A percentile compares a stretch with the other conserved stretches of the same genome.
phyloP scores from a whole-genome alignment of 2,888 invertebrate genomes.

The Phyllotreta cruciferae region DNA sequence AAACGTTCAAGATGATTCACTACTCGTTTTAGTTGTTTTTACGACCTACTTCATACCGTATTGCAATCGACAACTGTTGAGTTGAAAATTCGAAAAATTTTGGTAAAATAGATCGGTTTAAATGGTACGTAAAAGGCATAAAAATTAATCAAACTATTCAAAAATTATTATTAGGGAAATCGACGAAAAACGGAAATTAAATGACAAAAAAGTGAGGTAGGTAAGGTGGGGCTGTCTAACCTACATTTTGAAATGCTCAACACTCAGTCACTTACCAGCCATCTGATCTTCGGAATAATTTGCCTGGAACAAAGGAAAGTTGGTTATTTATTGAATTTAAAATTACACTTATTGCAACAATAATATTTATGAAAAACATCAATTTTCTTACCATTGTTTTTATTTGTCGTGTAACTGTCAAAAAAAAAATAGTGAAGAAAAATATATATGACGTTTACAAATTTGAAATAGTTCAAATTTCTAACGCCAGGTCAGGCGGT shows the following conservation, averaged over 20 bases:
- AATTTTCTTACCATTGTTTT: slow-evolving; percentile 49
- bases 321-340: slow-evolving; percentile 6
- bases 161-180: slow-evolving; percentile 5
- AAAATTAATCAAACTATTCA: neutral
- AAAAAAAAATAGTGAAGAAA: slow-evolving; percentile 38
- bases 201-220: slow-evolving; percentile 48
- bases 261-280: slow-evolving; percentile 85
- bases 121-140: neutral
- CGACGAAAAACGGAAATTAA: neutral
- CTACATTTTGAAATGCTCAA: slow-evolving; percentile 55
- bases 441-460: slow-evolving; percentile 38
- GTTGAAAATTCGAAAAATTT: slow-evolving; percentile 2
- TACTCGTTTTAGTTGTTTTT: slow-evolving; percentile 45
- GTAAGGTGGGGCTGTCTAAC: slow-evolving; percentile 59
- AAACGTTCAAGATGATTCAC: slow-evolving; percentile 59
- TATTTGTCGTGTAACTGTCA: slow-evolving; percentile 48
- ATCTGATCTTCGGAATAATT: slow-evolving; percentile 90
- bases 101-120: neutral
- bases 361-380: slow-evolving; percentile 4
- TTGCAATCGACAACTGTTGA: slow-evolving; percentile 31
- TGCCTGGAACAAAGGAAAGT: slow-evolving; percentile 68
- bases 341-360: neutral
- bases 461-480: slow-evolving; percentile 35
- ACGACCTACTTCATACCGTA: slow-evolving; percentile 48
- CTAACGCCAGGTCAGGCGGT: slow-evolving; percentile 37